Base-by-base conservation (phyloP, 2,797 vertebrate species). In the Peromyscus nudipes region DNA sequence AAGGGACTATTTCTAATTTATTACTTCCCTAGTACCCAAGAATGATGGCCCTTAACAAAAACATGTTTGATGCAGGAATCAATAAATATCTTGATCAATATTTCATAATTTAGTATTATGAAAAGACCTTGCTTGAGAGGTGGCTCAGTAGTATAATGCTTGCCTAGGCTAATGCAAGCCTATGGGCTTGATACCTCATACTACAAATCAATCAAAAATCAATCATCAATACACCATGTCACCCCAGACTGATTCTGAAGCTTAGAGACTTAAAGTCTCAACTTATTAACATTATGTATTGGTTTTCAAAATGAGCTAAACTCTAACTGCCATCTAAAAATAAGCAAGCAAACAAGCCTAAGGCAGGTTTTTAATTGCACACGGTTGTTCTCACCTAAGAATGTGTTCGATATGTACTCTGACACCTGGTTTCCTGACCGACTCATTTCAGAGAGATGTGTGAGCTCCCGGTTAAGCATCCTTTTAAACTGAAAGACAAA, bases 351-450 rank as follows among this genome's bases (percentile, higher is more conserved):
- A 96, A 94, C 4, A 89, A 60, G 29, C 73, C 95, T 91, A 94
- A 91, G 64, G 0, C 64, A 91, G 76, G 88, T 34, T 40, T 19
- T 12, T 55, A 91, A 75, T 10, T 69, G 2, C 0, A 40, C 27
- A n/a, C 10, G 64, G 88, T 73, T 75, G 67, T 60, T 94, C 99
- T 99, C 98, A 99, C 99, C 99, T 98, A 99, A 99, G 98, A 99
- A 99, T 43, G 99, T 99, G 98, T 99, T 99, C 92, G 99, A 99
- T 98, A 99, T 99, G 98, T 99, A 99, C 98, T 99, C 99, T 19
- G 99, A 99, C 97, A 99, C 99, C 98, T 99, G 99, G 98, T 99
- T 99, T 98, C 99, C 99, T 95, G 99, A 99, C 76, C 99, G 99
- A 98, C 99, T 99, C 99, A 99, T 99, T 99, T 99, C 99, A 87